Evolutionary conservation across 2,797 vertebrate species (phyloP).

Genomic region (Platalea minor): DNA sequence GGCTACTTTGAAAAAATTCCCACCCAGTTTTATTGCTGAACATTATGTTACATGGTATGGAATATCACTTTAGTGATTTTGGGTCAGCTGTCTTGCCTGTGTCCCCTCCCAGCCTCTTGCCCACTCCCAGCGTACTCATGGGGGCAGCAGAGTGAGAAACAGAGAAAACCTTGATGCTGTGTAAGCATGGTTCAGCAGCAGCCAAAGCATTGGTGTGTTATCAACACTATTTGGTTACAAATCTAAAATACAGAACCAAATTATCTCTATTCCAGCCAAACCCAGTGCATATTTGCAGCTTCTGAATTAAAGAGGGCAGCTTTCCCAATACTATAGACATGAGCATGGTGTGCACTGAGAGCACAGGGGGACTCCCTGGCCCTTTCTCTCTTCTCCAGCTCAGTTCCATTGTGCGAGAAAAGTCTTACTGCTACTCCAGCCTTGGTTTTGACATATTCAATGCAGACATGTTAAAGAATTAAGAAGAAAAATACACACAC

Average conservation of each 20-base stretch:
- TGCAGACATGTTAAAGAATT: not conserved
- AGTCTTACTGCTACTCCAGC: not conserved
- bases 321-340: not conserved
- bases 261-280: not conserved
- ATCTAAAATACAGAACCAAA: not conserved
- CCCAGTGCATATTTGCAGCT: not conserved
- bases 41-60: not conserved
- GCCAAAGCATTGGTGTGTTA: not conserved
- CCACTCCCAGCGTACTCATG: not conserved
- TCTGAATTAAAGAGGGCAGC: not conserved
- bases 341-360: not conserved
- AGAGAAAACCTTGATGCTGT: not conserved
- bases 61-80: not conserved
- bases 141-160: not conserved
- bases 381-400: not conserved
- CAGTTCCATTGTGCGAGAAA: not conserved
- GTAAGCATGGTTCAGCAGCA: not conserved
- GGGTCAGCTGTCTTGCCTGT: not conserved
- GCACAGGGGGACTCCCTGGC: not conserved
- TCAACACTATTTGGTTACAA: not conserved
- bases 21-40: not conserved
- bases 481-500: not conserved
- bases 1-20: not conserved
- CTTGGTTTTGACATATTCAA: not conserved
- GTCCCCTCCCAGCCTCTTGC: not conserved